Conservation (phyloP, 2,113 vertebrate species). For the Uria aalge region DNA sequence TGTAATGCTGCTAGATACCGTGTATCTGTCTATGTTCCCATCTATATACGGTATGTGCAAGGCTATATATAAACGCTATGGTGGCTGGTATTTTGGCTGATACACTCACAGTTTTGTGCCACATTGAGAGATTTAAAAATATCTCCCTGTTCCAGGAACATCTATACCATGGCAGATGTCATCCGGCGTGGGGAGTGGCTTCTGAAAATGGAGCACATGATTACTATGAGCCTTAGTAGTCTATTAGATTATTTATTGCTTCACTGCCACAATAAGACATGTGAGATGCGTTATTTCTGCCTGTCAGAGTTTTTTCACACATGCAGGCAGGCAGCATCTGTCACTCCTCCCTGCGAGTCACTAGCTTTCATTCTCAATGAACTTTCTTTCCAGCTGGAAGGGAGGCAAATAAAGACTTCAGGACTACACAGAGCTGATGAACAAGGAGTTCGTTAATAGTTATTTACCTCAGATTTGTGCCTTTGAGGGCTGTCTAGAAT, state of each 20-base stretch:
- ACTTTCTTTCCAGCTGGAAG: constrained; percentile 21
- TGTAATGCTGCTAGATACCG: constrained; percentile 18
- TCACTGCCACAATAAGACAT: constrained; percentile 15
- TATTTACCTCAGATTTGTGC: neutral
- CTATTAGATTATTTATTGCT: constrained; percentile 56
- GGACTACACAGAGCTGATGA: neutral
- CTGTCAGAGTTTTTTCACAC: constrained; percentile 62
- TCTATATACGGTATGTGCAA: constrained; percentile 24
- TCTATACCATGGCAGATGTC: constrained; percentile 49
- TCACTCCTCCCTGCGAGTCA: constrained; percentile 24
- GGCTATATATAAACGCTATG: constrained; percentile 58
- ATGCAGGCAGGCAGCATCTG: constrained; percentile 58
- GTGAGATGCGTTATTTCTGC: constrained; percentile 41
- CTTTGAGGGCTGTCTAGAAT: neutral
- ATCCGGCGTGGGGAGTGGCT: constrained; percentile 20
- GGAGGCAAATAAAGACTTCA: constrained; percentile 8
- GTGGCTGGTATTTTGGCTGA: constrained; percentile 73
- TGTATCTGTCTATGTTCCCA: constrained; percentile 34
- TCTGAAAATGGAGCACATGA: neutral
- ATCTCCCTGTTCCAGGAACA: constrained; percentile 61
- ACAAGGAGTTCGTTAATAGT: neutral
- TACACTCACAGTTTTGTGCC: constrained; percentile 64
- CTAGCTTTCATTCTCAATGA: constrained; percentile 58
- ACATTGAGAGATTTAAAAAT: constrained; percentile 66
- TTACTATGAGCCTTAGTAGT: constrained; percentile 29